phyloP scores from a whole-genome alignment of 2,888 invertebrate species.

The Sarcophaga subvicina region DNA sequence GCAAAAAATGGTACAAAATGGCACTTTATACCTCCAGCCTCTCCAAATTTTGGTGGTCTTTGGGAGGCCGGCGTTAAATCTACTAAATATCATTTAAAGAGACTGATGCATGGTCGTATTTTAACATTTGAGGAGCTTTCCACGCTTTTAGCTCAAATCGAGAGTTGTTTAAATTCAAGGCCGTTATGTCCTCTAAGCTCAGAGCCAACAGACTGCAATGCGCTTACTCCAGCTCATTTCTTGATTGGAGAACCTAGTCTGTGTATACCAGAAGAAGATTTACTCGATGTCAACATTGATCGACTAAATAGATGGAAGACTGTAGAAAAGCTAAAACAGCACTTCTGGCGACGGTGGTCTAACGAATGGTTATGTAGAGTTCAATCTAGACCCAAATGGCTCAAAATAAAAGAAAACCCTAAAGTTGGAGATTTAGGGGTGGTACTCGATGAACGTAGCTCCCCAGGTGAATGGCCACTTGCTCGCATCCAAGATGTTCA shows the following conservation, averaged over 20 bases:
- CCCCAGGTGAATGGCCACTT: too few species aligned
- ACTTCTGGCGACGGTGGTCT: conserved; percentile 65
- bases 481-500: too few species aligned
- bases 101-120: too few species aligned
- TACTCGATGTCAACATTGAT: too few species aligned
- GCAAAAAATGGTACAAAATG: conserved; percentile 31
- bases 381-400: not conserved
- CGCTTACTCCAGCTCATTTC: too few species aligned
- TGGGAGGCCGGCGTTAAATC: conserved; percentile 60
- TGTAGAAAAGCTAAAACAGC: conserved; percentile 47
- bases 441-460: conserved; percentile 4
- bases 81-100: conserved; percentile 50
- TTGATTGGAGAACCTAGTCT: too few species aligned
- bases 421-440: not conserved
- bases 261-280: too few species aligned
- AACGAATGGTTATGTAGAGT: not conserved
- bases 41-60: conserved; percentile 60
- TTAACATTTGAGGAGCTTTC: not conserved
- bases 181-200: conserved; percentile 36
- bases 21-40: conserved; percentile 58
- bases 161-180: conserved; percentile 54
- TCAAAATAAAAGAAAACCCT: not conserved
- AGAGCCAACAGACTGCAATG: too few species aligned
- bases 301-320: conserved; percentile 49
- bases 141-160: conserved; percentile 52